Conservation (phyloP, 2,113 vertebrate genomes). For the Furnarius figulus region DNA sequence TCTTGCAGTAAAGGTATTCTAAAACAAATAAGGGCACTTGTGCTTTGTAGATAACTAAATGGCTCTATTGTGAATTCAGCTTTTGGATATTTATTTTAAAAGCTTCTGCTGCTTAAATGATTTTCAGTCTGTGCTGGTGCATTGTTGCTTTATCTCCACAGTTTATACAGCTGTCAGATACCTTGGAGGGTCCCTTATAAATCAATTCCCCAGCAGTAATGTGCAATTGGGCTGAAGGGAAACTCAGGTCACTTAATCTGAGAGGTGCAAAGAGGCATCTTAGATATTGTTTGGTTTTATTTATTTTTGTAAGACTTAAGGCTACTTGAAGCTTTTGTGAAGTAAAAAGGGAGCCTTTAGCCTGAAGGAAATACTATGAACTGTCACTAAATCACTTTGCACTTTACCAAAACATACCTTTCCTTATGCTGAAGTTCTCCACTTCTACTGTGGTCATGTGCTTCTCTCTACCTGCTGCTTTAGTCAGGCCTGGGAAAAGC, state of each 20-base stretch:
- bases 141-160: constrained; percentile 12
- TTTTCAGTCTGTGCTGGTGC: constrained; percentile 20
- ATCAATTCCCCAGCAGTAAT: neutral
- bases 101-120: constrained; percentile 24
- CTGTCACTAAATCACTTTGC: neutral
- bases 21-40: neutral
- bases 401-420: neutral
- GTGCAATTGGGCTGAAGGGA: constrained; percentile 20
- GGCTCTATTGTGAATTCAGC: neutral
- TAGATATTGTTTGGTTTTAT: neutral
- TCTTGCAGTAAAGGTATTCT: neutral
- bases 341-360: neutral
- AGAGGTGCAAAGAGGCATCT: constrained; percentile 39
- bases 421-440: neutral
- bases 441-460: constrained; percentile 25
- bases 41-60: neutral
- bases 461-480: constrained; percentile 20
- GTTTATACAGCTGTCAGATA: constrained; percentile 58
- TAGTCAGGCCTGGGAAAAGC: constrained; percentile 68
- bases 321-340: neutral
- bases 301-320: constrained; percentile 20
- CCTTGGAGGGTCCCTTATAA: constrained; percentile 51
- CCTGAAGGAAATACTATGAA: neutral
- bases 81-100: neutral
- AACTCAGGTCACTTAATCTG: constrained; percentile 10